These are phyloP conservation scores for Alectoris magna DNA, from an alignment of 2,797 vertebrate species.

Conservation along the genomic window DNA sequence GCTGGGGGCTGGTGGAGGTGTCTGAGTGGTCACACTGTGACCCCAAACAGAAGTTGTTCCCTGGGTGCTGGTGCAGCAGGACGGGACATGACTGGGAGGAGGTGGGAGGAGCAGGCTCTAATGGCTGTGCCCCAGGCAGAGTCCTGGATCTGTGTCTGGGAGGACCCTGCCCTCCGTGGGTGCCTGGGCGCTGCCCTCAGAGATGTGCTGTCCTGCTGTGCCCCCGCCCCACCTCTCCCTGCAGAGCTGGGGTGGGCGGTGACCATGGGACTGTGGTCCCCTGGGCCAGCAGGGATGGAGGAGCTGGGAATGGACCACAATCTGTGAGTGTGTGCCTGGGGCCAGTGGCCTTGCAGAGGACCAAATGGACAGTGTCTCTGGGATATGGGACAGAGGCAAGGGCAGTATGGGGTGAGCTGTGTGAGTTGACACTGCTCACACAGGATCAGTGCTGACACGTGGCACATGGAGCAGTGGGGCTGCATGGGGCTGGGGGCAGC, in stretches of 20 bases:
- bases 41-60: background rate
- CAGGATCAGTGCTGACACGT: fast-evolving
- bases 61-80: background rate
- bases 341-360: background rate
- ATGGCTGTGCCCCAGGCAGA: conserved; percentile 19
- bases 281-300: background rate
- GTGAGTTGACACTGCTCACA: background rate
- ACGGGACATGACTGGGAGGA: background rate
- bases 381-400: fast-evolving
- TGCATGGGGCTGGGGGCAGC: fast-evolving
- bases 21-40: background rate
- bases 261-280: background rate
- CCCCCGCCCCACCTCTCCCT: background rate
- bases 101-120: background rate
- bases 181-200: conserved; percentile 1
- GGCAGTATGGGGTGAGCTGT: too few species aligned
- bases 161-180: background rate
- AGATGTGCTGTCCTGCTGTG: background rate
- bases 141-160: conserved; percentile 34
- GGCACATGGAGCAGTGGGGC: fast-evolving
- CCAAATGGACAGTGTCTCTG: background rate
- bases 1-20: background rate
- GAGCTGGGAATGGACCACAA: background rate
- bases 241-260: fast-evolving
- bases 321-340: too few species aligned